These are phyloP conservation scores for Diorhabda carinulata DNA, from an alignment of 1,140 invertebrate species.

Conservation along the genomic window DNA sequence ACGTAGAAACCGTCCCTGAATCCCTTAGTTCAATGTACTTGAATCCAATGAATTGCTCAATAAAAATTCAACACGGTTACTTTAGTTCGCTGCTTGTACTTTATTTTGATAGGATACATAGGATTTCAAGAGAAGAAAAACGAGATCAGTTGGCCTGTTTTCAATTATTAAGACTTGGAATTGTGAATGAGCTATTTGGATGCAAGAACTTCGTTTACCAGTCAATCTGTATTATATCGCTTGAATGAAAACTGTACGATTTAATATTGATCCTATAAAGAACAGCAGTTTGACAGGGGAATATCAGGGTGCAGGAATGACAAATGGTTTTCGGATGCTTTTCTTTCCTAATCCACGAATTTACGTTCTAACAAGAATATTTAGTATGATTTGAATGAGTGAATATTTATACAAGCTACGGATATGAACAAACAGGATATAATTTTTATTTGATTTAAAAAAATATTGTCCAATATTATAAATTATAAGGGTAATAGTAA, in stretches of 20 bases:
- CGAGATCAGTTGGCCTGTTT: neutral
- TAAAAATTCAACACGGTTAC: neutral
- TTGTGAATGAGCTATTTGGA: neutral
- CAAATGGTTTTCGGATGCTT: too few species aligned
- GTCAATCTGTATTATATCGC: constrained; percentile 2
- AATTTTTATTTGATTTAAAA: too few species aligned
- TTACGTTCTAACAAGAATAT: too few species aligned
- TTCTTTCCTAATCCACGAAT: too few species aligned
- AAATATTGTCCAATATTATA: too few species aligned
- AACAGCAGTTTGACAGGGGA: neutral
- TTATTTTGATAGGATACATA: constrained; percentile 1
- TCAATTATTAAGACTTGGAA: neutral
- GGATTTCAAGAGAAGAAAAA: neutral
- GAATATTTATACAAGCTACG: too few species aligned
- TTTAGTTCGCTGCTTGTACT: neutral
- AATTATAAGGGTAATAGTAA: too few species aligned
- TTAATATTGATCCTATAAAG: neutral
- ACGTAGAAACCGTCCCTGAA: too few species aligned
- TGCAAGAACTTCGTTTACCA: neutral
- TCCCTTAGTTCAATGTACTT: neutral
- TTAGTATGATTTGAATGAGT: too few species aligned
- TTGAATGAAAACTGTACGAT: neutral
- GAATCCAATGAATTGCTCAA: neutral
- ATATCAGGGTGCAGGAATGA: too few species aligned
- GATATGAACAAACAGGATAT: too few species aligned